phyloP scores from a whole-genome alignment of 2,888 invertebrate genomes.

The Heliconius ethilla region DNA sequence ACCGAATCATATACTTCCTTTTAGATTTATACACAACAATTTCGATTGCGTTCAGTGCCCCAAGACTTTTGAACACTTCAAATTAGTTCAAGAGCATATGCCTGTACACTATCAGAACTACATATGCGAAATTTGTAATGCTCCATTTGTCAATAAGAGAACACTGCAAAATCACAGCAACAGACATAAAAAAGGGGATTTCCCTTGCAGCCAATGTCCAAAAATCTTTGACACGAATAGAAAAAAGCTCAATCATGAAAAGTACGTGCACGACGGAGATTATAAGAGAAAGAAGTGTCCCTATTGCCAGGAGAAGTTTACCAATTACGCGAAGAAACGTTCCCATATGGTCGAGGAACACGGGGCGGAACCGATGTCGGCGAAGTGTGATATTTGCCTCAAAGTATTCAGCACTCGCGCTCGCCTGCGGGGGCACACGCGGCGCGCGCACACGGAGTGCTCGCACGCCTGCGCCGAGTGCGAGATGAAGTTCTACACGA shows the following conservation, averaged over 20 bases:
- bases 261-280: conserved; percentile 61
- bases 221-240: conserved; percentile 63
- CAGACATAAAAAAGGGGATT: conserved; percentile 53
- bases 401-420: conserved; percentile 50
- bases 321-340: conserved; percentile 52
- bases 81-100: conserved; percentile 54
- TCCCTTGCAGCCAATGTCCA: conserved; percentile 61
- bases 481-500: conserved; percentile 52
- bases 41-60: conserved; percentile 49
- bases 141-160: conserved; percentile 53
- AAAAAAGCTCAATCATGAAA: conserved; percentile 65
- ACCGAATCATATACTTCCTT: conserved; percentile 56
- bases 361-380: conserved; percentile 45
- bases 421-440: conserved; percentile 50
- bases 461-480: conserved; percentile 52
- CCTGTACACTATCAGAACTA: conserved; percentile 57
- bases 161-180: conserved; percentile 45
- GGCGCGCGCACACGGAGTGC: conserved; percentile 58
- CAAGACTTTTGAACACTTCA: conserved; percentile 47
- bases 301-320: conserved; percentile 55
- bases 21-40: conserved; percentile 53
- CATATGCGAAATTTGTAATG: conserved; percentile 52
- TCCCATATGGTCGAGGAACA: conserved; percentile 52
- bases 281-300: conserved; percentile 55
- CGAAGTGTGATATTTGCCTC: conserved; percentile 56